Percentiles rank a stretch among this genome's conserved stretches.
phyloP scores from a whole-genome alignment of 2,113 vertebrate genomes.

The Morone saxatilis region DNA sequence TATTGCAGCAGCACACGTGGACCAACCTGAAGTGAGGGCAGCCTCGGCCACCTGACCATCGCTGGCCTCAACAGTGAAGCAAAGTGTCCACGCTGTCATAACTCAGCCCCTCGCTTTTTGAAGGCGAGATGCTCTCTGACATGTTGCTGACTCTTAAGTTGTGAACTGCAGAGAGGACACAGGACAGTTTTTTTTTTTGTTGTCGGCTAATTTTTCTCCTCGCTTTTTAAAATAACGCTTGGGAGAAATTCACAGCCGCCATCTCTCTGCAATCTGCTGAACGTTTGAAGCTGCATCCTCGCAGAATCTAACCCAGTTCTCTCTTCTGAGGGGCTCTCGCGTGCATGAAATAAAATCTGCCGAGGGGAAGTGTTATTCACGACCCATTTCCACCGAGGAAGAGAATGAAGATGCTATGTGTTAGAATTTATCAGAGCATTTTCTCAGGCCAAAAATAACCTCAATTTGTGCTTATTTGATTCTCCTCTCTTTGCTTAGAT shows the following conservation, averaged over 20 bases:
- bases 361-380: constrained; percentile 55
- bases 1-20: neutral
- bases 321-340: constrained; percentile 19
- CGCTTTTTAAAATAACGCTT: constrained; percentile 7
- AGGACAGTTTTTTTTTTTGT: neutral
- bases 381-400: constrained; percentile 48
- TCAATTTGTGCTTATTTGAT: neutral
- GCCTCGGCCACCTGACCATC: constrained; percentile 27
- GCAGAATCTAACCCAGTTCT: constrained; percentile 44
- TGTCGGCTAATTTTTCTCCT: neutral
- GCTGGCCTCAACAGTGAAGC: constrained; percentile 7
- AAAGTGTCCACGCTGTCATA: neutral
- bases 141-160: constrained; percentile 28
- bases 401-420: constrained; percentile 4
- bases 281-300: constrained; percentile 32
- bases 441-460: neutral
- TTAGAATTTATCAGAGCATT: constrained; percentile 10
- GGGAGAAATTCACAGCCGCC: constrained; percentile 19
- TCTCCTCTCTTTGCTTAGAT: neutral
- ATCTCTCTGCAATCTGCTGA: neutral
- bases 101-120: neutral
- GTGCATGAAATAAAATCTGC: neutral
- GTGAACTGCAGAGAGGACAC: neutral
- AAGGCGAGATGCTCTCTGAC: constrained; percentile 26
- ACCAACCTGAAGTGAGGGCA: constrained; percentile 14